phyloP scores from a whole-genome alignment of 2,113 vertebrate species.

The Megaptera novaeangliae region DNA sequence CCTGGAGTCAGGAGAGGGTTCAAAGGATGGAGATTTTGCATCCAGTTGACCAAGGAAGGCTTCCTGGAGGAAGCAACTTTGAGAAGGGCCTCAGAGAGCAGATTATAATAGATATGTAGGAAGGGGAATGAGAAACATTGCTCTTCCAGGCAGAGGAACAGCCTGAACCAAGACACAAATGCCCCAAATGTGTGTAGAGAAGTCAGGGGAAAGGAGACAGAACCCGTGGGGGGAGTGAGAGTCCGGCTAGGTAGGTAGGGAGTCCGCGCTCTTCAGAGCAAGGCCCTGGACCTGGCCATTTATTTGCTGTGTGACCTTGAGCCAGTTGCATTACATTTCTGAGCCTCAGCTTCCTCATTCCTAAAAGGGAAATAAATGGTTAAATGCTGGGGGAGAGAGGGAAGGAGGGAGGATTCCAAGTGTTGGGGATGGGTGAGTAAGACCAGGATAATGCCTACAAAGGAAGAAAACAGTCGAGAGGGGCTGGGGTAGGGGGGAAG shows the following conservation, averaged over 20 bases:
- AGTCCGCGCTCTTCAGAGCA: not conserved
- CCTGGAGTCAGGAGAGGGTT: not conserved
- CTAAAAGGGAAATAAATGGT: not conserved
- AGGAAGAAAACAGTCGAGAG: not conserved
- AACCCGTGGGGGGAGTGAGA: not conserved
- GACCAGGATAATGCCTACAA: not conserved
- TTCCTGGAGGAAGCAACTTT: not conserved
- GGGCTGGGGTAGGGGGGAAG: not conserved
- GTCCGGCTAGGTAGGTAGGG: not conserved
- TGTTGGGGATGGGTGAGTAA: not conserved
- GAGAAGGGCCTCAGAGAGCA: not conserved
- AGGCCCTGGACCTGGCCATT: not conserved
- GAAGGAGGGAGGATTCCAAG: not conserved
- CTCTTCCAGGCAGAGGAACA: not conserved
- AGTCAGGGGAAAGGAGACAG: not conserved
- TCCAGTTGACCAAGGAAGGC: not conserved
- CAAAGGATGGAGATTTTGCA: not conserved
- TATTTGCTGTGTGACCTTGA: not conserved
- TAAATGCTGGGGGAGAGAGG: not conserved
- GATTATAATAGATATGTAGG: not conserved
- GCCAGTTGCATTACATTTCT: not conserved
- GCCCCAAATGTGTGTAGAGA: not conserved
- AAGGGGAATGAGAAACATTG: not conserved
- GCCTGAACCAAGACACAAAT: not conserved
- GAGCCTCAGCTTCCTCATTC: not conserved